phyloP scores from a whole-genome alignment of 2,797 vertebrate genomes.

The Sebastolobus altivelis region DNA sequence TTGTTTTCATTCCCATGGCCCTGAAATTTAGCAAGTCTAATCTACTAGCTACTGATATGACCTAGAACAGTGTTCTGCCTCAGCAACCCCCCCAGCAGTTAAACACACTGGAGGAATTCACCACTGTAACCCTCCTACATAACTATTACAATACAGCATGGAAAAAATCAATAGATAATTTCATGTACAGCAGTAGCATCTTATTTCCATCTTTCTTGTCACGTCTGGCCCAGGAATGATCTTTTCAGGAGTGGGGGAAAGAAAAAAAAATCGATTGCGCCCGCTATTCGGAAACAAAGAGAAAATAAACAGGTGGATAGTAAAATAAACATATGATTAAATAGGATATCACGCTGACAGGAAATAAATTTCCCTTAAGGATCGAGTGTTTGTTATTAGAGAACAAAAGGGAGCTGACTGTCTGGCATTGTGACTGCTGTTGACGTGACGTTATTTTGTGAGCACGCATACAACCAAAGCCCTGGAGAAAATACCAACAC shows the following conservation, averaged over 20 bases:
- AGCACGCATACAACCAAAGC: conserved; percentile 33
- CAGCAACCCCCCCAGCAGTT: conserved; percentile 48
- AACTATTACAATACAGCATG: conserved; percentile 51
- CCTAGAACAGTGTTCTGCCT: conserved; percentile 65
- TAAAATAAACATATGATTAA: conserved; percentile 76
- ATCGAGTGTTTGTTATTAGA: conserved; percentile 42
- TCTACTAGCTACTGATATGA: conserved; percentile 74
- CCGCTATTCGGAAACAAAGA: conserved; percentile 39
- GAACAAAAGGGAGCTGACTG: conserved; percentile 52
- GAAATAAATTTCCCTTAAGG: conserved; percentile 71
- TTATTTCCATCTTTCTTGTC: conserved; percentile 68
- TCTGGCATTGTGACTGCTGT: conserved; percentile 44
- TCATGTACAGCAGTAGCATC: conserved; percentile 64
- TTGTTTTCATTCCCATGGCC: conserved; percentile 85
- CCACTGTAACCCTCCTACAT: conserved; percentile 43
- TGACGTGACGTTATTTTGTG: conserved; percentile 65
- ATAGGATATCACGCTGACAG: conserved; percentile 63
- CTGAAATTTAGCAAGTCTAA: conserved; percentile 80
- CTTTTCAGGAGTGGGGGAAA: conserved; percentile 19
- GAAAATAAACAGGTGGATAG: conserved; percentile 61
- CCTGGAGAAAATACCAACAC: conserved; percentile 30
- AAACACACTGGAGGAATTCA: conserved; percentile 55
- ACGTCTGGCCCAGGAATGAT: conserved; percentile 51
- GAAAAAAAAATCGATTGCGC: conserved; percentile 49
- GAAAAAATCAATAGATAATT: conserved; percentile 82